Base-by-base conservation (phyloP, 2,888 invertebrate species). In the Cantharis flavilabris region DNA sequence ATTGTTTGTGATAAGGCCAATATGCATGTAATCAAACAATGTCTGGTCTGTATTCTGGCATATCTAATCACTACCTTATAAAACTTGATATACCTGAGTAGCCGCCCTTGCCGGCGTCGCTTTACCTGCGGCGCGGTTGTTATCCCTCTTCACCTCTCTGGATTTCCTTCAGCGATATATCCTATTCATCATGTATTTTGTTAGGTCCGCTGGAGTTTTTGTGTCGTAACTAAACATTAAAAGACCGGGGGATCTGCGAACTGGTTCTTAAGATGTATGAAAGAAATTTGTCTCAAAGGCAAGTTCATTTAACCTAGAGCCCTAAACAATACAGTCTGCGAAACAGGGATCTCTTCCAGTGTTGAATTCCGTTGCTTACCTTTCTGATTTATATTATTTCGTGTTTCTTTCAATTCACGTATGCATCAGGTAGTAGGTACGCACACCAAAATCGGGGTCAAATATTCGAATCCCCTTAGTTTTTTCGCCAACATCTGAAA, bases 241-340 rank as follows among this genome's bases (percentile, higher is more conserved):
- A 83, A 83, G 83, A 83, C 79, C 81, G 83, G 83, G 83, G 82
- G 82, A 83, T 82, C 65, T 80, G 82, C 82, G 83, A 84, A 85
- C 85, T 82, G 80, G 83, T 85, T 84, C 84, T 84, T 85, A 85
- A 85, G 85, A 84, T 83, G 80, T 81, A 80, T 82, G 82, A 83
- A 83, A 83, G 83, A 82, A 82, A 74, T 76, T 71, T 76, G 76
- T 78, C 81, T 81, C 81, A 78, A 49, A 80, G 79, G 80, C 81
- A 79, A 80, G 80, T 81, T 80, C 80, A 80, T 83, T 82, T 82
- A 80, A 80, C 80, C 81, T 79, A 76, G 78, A 77, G 73, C 77
- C 76, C 74, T 76, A 81, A 83, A 86, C 85, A 86, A 86, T 86
- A 85, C 84, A 81, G 86, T 86, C 86, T 86, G 86, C 84, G 83